These are phyloP conservation scores for Diabrotica virgifera DNA, from an alignment of 1,140 invertebrate species.

Conservation along the genomic window DNA sequence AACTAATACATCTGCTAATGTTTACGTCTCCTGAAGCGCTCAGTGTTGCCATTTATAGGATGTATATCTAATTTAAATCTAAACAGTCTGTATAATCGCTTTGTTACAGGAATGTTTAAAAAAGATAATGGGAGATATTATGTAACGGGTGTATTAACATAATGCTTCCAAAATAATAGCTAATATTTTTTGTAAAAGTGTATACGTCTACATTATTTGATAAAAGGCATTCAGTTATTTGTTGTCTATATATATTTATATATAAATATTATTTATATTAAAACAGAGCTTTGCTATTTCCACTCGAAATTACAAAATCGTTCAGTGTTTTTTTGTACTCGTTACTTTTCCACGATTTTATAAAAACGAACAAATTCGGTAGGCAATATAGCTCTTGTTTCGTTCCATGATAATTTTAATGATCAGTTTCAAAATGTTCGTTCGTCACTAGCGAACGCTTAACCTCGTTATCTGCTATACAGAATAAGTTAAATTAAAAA, in stretches of 20 bases:
- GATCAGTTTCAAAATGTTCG: too few relatives aligned
- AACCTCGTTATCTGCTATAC: too few relatives aligned
- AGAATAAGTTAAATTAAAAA: too few relatives aligned
- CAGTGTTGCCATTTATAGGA: too few relatives aligned
- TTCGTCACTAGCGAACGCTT: too few relatives aligned
- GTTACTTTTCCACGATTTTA: constrained; percentile 32
- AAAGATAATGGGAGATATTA: background rate
- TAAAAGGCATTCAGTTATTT: constrained; percentile 49
- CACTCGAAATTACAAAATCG: constrained; percentile 40
- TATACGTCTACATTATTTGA: constrained; percentile 48
- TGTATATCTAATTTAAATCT: too few relatives aligned
- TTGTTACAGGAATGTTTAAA: too few relatives aligned
- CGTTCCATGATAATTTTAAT: too few relatives aligned
- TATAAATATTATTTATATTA: constrained; percentile 46
- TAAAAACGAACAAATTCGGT: constrained; percentile 27
- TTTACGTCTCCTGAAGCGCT: too few relatives aligned
- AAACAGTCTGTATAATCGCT: too few relatives aligned
- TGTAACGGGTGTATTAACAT: background rate
- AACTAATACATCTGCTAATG: too few relatives aligned
- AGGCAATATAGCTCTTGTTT: background rate
- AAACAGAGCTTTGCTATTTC: constrained; percentile 30
- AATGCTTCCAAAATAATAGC: constrained; percentile 30
- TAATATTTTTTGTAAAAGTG: constrained; percentile 47
- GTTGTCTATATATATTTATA: constrained; percentile 42
- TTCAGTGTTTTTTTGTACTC: constrained; percentile 34